phyloP scores from a whole-genome alignment of 2,113 vertebrate species.

The Microtus montanus region DNA sequence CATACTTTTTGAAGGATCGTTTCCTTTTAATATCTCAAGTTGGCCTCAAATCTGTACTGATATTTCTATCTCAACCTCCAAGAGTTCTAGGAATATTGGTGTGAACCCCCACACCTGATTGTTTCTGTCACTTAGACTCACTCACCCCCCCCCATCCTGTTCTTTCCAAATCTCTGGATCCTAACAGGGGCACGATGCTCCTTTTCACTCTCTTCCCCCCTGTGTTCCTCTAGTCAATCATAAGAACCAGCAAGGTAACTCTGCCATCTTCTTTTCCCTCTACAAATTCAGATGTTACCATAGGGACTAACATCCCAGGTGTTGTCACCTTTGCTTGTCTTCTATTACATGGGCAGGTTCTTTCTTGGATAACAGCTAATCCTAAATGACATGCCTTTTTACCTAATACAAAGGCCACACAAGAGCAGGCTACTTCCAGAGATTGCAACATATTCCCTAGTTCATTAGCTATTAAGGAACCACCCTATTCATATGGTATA shows the following conservation, averaged over 20 bases:
- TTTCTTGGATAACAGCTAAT: background rate
- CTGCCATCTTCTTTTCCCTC: background rate
- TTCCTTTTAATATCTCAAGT: too few species aligned
- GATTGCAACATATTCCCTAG: background rate
- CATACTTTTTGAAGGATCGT: background rate
- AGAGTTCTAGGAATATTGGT: background rate
- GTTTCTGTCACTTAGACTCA: too few species aligned
- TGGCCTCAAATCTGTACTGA: background rate
- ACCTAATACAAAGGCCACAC: background rate
- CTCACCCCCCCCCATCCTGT: too few species aligned
- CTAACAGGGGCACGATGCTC: too few species aligned
- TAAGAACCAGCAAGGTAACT: background rate
- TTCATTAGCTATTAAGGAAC: background rate
- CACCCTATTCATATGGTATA: background rate
- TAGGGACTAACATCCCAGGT: background rate
- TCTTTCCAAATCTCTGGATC: background rate
- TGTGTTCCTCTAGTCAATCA: background rate
- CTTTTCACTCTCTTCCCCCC: background rate
- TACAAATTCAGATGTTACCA: background rate
- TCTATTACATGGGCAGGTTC: background rate
- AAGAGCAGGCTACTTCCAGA: background rate
- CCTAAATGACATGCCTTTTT: background rate
- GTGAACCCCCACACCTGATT: background rate
- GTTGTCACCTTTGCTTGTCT: background rate
- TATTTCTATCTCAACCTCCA: background rate